A percentile compares a stretch with the other conserved stretches of the same genome.
Conservation (phyloP, 2,113 vertebrate genomes). For the Semnopithecus entellus region DNA sequence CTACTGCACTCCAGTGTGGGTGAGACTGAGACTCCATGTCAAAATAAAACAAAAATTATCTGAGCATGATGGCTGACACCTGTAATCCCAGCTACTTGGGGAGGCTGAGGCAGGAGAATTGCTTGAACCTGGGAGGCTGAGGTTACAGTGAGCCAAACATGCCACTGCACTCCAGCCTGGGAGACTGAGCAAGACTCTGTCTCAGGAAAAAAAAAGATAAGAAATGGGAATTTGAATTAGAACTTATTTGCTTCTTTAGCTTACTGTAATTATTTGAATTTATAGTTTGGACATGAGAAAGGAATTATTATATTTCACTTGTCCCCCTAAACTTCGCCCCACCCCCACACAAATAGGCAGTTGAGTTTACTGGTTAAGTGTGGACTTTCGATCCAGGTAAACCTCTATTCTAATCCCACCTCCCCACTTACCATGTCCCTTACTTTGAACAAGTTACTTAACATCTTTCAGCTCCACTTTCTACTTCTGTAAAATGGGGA, state of each 20-base stretch:
- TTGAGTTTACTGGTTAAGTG: neutral
- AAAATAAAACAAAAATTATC: too few species aligned
- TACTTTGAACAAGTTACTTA: neutral
- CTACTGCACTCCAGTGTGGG: too few species aligned
- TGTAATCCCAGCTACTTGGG: too few species aligned
- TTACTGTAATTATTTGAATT: constrained; percentile 22
- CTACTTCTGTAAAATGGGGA: neutral
- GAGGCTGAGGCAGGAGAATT: too few species aligned
- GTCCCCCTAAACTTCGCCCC: too few species aligned
- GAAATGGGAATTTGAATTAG: constrained; percentile 16
- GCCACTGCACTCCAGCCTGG: too few species aligned
- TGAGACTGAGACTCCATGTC: too few species aligned
- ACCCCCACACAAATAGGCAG: neutral
- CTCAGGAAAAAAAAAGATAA: too few species aligned
- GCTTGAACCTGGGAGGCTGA: too few species aligned
- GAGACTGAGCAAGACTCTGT: too few species aligned
- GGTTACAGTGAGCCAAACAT: too few species aligned
- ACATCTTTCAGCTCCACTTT: neutral
- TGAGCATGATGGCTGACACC: too few species aligned
- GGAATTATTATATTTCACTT: neutral
- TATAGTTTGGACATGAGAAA: neutral
- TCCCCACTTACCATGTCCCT: neutral
- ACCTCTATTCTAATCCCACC: neutral
- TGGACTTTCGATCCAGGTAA: neutral
- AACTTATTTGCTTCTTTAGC: constrained; percentile 12